Evolutionary conservation across 2,113 vertebrate species (phyloP).

Genomic region (Madoqua kirkii): DNA sequence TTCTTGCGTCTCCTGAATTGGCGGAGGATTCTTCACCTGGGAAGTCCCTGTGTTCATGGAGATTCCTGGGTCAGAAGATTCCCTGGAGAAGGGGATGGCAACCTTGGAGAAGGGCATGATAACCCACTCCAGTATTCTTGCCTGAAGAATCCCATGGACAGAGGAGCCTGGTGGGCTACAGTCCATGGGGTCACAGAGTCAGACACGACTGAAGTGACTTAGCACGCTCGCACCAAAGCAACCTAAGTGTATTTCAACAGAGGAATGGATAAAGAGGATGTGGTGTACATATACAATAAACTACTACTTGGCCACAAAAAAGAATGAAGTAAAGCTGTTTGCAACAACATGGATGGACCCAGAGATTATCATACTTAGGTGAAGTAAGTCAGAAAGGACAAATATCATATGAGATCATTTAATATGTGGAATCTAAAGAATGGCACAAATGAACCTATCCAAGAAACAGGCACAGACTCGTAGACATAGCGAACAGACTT

Average conservation of each 20-base stretch:
- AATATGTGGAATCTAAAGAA: neutral
- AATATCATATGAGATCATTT: neutral
- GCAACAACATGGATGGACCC: neutral
- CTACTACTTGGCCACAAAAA: neutral
- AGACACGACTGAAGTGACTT: no score
- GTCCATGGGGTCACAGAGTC: no score
- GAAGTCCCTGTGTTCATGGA: neutral
- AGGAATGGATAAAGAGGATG: neutral
- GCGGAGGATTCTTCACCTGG: neutral
- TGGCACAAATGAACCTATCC: neutral
- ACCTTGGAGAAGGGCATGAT: no score
- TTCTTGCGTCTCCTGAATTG: neutral
- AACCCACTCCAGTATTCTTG: no score
- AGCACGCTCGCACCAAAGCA: fast-evolving
- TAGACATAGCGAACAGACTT: neutral
- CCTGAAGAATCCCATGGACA: no score
- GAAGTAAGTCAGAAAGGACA: neutral
- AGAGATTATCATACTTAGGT: neutral
- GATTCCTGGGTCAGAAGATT: neutral
- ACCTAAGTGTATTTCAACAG: neutral
- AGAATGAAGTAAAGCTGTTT: neutral
- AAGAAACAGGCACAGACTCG: neutral
- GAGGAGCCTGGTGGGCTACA: no score
- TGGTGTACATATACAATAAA: neutral
- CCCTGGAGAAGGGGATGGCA: no score